These are phyloP conservation scores for Dinomys branickii DNA, from an alignment of 2,113 vertebrate species.

Conservation along the genomic window DNA sequence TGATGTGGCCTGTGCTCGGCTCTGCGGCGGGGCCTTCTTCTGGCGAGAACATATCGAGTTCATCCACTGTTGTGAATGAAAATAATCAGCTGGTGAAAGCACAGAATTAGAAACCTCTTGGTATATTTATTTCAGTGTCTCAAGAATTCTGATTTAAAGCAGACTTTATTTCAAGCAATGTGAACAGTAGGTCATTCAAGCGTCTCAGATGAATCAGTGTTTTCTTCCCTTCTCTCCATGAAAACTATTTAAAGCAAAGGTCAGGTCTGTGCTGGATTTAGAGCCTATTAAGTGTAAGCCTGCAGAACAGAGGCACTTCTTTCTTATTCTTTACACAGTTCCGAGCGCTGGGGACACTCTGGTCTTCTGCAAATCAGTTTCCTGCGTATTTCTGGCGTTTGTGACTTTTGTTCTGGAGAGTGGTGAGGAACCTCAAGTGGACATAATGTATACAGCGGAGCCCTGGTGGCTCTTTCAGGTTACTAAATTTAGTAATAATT, in stretches of 20 bases:
- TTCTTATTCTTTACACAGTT: conserved; percentile 34
- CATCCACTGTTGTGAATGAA: conserved; percentile 70
- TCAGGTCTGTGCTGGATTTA: conserved; percentile 75
- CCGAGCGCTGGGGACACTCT: conserved; percentile 4
- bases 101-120: conserved; percentile 76
- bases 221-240: conserved; percentile 75
- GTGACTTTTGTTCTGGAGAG: neutral
- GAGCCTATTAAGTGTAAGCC: conserved; percentile 62
- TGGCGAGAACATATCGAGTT: conserved; percentile 70
- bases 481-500: conserved; percentile 8
- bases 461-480: neutral
- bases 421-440: neutral
- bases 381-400: conserved; percentile 29
- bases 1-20: neutral
- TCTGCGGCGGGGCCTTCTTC: conserved; percentile 25
- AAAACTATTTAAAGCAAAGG: conserved; percentile 81
- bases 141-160: conserved; percentile 81
- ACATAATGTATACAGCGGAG: neutral
- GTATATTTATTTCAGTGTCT: conserved; percentile 78
- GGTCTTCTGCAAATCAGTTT: conserved; percentile 56
- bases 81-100: conserved; percentile 82
- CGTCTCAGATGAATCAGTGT: conserved; percentile 71
- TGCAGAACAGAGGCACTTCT: conserved; percentile 60
- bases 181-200: conserved; percentile 76
- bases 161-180: conserved; percentile 73